These are phyloP conservation scores for Hydrotaea cyrtoneurina DNA, from an alignment of 2,888 invertebrate genomes.

Conservation along the genomic window DNA sequence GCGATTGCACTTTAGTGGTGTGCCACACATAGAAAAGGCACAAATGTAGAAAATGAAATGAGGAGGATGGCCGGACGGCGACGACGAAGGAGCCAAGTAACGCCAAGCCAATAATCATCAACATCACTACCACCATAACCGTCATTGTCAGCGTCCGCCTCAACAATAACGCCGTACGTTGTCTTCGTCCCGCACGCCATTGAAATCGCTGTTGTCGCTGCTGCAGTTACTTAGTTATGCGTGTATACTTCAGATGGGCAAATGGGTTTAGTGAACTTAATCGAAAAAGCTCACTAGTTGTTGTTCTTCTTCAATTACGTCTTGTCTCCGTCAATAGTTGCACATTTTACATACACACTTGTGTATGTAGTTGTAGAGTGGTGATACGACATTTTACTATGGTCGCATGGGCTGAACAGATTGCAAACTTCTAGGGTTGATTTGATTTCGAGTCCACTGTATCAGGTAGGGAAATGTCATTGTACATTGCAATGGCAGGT, in stretches of 20 bases:
- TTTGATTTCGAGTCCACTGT: neutral
- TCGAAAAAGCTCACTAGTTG: conserved; percentile 19
- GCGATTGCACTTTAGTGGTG: conserved; percentile 52
- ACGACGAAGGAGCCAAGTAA: conserved; percentile 10
- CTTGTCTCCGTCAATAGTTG: conserved; percentile 9
- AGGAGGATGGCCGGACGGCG: conserved; percentile 23
- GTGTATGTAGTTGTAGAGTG: too few species aligned
- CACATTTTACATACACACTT: too few species aligned
- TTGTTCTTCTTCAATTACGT: neutral
- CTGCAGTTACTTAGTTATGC: neutral
- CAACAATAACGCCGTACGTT: neutral
- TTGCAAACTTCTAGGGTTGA: neutral
- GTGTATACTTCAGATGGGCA: neutral
- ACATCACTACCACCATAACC: neutral
- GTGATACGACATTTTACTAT: conserved; percentile 1
- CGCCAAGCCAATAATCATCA: conserved; percentile 31
- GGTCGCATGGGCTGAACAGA: neutral
- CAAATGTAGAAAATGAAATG: conserved; percentile 10
- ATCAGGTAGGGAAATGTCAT: neutral
- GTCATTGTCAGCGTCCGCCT: neutral
- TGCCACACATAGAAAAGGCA: neutral
- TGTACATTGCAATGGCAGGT: too few species aligned
- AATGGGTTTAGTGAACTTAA: conserved; percentile 38
- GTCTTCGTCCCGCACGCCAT: neutral
- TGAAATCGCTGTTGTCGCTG: neutral